phyloP scores from a whole-genome alignment of 1,140 invertebrate genomes.

The Steinernema khuongi region DNA sequence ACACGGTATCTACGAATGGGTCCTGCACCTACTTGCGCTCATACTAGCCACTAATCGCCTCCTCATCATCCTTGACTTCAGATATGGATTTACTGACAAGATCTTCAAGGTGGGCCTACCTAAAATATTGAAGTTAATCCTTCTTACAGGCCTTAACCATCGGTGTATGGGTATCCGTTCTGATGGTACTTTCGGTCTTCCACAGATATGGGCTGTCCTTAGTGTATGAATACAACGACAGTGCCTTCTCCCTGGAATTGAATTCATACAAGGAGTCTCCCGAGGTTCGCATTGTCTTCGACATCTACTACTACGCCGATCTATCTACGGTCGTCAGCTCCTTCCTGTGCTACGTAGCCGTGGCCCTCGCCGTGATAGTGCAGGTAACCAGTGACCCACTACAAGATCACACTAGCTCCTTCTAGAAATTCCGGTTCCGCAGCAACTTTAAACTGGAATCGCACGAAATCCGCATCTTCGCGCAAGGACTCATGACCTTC shows the following conservation, averaged over 20 bases:
- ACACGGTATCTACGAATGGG: background rate
- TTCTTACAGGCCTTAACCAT: background rate
- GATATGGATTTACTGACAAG: background rate
- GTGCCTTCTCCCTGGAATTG: background rate
- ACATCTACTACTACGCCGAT: background rate
- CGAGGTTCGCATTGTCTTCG: background rate
- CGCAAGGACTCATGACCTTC: background rate
- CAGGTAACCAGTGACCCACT: background rate
- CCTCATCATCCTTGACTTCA: background rate
- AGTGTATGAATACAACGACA: background rate
- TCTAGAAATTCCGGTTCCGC: background rate
- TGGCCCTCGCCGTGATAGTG: background rate
- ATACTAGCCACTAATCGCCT: background rate
- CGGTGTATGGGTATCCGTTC: background rate
- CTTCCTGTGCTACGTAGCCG: background rate
- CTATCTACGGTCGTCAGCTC: background rate
- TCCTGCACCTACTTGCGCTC: background rate
- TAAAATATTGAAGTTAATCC: background rate
- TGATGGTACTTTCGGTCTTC: background rate
- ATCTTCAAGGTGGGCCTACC: background rate
- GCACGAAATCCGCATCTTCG: background rate
- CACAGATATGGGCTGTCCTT: background rate
- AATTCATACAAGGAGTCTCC: background rate
- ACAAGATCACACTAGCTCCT: background rate
- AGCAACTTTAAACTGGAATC: background rate